Conservation (phyloP, 1,140 invertebrate species). For the Drosophila grimshawi region DNA sequence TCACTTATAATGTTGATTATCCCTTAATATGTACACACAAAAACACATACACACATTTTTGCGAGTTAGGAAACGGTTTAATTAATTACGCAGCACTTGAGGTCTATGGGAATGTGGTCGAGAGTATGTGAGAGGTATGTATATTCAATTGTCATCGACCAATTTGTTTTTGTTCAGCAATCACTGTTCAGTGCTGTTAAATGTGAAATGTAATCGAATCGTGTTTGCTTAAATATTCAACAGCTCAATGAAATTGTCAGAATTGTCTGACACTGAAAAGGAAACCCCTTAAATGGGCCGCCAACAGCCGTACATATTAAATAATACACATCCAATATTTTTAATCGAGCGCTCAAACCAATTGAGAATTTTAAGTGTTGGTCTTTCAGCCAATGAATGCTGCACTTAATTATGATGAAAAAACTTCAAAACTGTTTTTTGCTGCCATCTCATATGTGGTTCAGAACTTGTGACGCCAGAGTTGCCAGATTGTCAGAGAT, state of each 20-base stretch:
- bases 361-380: too few relatives aligned
- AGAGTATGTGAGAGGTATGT: background rate
- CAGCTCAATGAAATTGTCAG: background rate
- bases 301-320: background rate
- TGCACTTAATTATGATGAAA: too few relatives aligned
- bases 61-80: too few relatives aligned
- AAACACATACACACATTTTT: too few relatives aligned
- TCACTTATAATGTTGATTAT: too few relatives aligned
- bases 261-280: background rate
- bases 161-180: background rate
- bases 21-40: too few relatives aligned
- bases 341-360: too few relatives aligned
- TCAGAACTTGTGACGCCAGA: background rate
- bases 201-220: constrained; percentile 3
- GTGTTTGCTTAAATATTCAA: background rate
- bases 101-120: background rate
- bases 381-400: too few relatives aligned
- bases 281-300: too few relatives aligned
- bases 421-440: background rate
- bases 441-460: background rate
- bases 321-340: too few relatives aligned
- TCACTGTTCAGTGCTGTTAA: background rate
- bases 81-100: background rate
- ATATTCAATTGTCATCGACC: background rate
- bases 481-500: constrained; percentile 34